A percentile compares a stretch with the other conserved stretches of the same genome.
These are phyloP conservation scores for Petrocephalus microphthalmus DNA, from an alignment of 2,113 vertebrate genomes.

Conservation along the genomic window DNA sequence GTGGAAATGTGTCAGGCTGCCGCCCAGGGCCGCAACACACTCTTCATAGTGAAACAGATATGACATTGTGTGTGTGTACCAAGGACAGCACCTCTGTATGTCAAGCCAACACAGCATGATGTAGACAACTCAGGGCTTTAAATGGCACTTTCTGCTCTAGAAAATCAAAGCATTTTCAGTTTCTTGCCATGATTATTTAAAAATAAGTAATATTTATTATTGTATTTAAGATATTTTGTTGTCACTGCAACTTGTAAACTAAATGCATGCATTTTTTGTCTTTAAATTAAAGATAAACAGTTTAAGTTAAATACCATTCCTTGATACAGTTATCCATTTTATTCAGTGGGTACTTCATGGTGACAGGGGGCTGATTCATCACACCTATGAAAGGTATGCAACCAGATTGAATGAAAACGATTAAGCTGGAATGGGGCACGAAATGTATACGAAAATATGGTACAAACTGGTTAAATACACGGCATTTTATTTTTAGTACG, in stretches of 20 bases:
- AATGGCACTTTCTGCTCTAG: neutral
- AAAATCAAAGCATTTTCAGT: neutral
- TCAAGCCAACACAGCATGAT: neutral
- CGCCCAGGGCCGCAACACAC: neutral
- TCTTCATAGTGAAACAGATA: constrained; percentile 36
- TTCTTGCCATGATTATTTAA: neutral
- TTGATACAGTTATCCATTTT: neutral
- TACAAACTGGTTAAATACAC: neutral
- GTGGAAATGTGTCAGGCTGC: constrained; percentile 41
- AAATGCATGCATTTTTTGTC: neutral
- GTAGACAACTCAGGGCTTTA: neutral
- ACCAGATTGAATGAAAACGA: neutral
- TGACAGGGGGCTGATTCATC: neutral
- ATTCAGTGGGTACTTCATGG: neutral
- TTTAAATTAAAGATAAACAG: neutral
- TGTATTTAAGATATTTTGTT: neutral
- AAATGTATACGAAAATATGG: neutral
- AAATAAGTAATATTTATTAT: neutral
- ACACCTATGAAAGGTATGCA: neutral
- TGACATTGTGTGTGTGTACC: constrained; percentile 36
- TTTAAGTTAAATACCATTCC: neutral
- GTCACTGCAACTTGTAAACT: neutral
- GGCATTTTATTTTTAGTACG: neutral
- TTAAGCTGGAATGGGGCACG: neutral
- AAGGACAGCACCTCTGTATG: constrained; percentile 37